Conservation (phyloP, 2,113 vertebrate genomes). For the Charadrius vociferus region DNA sequence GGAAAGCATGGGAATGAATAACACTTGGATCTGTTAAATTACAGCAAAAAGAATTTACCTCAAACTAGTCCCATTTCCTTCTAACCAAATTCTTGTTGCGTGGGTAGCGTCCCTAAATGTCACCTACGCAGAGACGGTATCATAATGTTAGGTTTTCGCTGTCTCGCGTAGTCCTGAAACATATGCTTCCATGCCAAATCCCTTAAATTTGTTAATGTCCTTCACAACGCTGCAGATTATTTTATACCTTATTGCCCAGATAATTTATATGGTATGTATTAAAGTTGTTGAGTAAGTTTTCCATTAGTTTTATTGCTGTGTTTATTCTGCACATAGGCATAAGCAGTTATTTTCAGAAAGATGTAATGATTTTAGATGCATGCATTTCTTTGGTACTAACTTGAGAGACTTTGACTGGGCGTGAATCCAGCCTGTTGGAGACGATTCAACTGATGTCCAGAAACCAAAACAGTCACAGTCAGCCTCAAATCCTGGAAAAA, state of each 20-base stretch:
- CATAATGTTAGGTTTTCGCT: neutral
- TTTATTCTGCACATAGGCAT: neutral
- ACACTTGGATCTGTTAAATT: neutral
- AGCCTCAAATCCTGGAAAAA: neutral
- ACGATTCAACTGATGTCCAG: neutral
- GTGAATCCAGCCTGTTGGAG: neutral
- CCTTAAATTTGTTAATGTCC: neutral
- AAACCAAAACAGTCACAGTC: neutral
- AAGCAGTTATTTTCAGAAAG: neutral
- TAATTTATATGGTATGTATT: neutral
- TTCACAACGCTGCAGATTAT: neutral
- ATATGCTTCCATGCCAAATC: neutral
- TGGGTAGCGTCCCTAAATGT: neutral
- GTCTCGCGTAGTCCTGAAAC: neutral
- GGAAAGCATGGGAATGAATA: neutral
- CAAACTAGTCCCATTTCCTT: neutral
- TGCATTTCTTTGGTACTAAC: neutral
- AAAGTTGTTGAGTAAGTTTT: neutral
- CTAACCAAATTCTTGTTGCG: neutral
- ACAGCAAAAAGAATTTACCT: neutral
- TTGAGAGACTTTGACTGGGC: neutral
- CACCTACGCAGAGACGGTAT: neutral
- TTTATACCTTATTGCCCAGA: neutral
- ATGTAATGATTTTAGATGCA: neutral
- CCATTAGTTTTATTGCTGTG: neutral